Evolutionary conservation across 2,888 invertebrate species (phyloP).

Genomic region (Malachius bipustulatus): DNA sequence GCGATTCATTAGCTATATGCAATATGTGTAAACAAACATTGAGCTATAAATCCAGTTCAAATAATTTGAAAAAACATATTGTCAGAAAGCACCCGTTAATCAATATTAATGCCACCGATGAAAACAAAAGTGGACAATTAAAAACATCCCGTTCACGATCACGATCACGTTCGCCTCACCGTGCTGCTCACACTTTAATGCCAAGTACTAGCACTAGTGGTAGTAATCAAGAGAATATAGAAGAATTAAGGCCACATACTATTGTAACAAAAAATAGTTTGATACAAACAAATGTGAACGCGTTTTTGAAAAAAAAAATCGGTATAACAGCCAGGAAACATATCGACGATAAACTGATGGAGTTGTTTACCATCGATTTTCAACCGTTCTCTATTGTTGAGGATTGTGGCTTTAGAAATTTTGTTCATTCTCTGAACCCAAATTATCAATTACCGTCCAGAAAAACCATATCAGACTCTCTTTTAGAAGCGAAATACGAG

Average conservation of each 20-base stretch:
- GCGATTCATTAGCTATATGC: background rate
- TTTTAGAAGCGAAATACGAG: conserved; percentile 16
- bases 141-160: background rate
- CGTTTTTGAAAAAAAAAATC: background rate
- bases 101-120: too few relatives aligned
- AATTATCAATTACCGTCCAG: conserved; percentile 17
- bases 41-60: background rate
- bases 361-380: conserved; percentile 16
- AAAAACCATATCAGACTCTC: conserved; percentile 16
- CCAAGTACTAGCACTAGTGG: background rate
- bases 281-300: background rate
- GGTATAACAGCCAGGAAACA: background rate
- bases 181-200: background rate
- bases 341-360: conserved; percentile 12
- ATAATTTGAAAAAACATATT: background rate
- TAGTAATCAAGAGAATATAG: background rate
- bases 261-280: background rate
- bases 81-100: background rate
- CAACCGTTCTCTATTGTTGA: conserved; percentile 21
- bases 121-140: background rate
- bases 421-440: conserved; percentile 16
- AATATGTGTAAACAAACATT: background rate
- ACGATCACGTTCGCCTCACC: too few relatives aligned
- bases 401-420: conserved; percentile 16
- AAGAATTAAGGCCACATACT: background rate